Evolutionary conservation across 2,113 vertebrate species (phyloP).

Genomic region (Litocranius walleri): DNA sequence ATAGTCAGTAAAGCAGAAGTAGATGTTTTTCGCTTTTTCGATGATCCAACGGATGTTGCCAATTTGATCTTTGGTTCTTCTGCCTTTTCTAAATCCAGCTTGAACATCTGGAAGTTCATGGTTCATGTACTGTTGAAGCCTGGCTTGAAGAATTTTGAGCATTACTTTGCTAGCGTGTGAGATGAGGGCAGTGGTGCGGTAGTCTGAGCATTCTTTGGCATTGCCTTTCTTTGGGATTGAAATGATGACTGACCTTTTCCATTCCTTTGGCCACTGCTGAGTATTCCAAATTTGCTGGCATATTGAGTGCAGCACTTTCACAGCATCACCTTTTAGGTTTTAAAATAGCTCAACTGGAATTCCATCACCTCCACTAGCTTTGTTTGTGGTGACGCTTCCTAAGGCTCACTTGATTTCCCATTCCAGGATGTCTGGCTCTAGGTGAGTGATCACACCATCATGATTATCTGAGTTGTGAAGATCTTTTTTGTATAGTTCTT

Average conservation of each 20-base stretch:
- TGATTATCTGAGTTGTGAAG: not conserved
- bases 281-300: not conserved
- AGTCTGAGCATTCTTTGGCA: not conserved
- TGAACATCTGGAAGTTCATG: not conserved
- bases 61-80: not conserved
- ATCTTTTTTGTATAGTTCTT: not conserved
- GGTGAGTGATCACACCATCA: not conserved
- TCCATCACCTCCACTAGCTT: not conserved
- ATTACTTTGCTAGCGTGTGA: not conserved
- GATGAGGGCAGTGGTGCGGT: not conserved
- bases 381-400: not conserved
- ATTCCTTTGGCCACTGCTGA: not conserved
- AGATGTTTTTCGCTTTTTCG: not conserved
- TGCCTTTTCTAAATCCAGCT: not conserved
- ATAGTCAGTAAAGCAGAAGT: not conserved
- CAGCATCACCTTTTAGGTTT: not conserved
- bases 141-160: not conserved
- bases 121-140: not conserved
- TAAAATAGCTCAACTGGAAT: not conserved
- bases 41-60: not conserved
- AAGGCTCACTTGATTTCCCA: not conserved
- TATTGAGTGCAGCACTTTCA: not conserved
- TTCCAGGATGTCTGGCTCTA: not conserved
- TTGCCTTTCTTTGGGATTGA: not conserved
- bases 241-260: not conserved